These are phyloP conservation scores for Epinephelus lanceolatus DNA, from an alignment of 2,113 vertebrate species.

Conservation along the genomic window DNA sequence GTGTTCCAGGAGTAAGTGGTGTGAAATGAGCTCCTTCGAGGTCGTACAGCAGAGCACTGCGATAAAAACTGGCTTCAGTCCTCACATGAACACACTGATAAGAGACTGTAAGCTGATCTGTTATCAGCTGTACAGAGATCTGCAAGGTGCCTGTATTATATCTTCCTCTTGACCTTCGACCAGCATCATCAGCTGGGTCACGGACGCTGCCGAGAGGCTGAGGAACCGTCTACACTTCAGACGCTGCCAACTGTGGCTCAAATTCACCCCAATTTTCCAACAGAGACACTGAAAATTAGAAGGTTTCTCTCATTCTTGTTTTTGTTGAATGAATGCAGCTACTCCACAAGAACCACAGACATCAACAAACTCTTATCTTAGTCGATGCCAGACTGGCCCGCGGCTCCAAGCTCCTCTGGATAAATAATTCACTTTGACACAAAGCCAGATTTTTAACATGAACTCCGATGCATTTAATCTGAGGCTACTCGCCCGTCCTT, in stretches of 20 bases:
- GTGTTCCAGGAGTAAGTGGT: background rate
- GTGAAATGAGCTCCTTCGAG: conserved; percentile 1
- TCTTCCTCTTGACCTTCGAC: background rate
- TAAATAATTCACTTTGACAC: conserved; percentile 62
- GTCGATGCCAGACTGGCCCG: conserved; percentile 71
- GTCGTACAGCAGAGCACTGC: background rate
- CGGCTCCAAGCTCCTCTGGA: conserved; percentile 51
- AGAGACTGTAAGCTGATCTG: background rate
- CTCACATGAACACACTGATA: background rate
- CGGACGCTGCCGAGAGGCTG: background rate
- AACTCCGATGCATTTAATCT: conserved; percentile 21
- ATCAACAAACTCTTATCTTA: conserved; percentile 76
- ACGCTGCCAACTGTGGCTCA: conserved; percentile 1
- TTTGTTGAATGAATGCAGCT: conserved; percentile 57
- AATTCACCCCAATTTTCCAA: conserved; percentile 45
- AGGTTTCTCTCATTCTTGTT: background rate
- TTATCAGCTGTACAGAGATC: background rate
- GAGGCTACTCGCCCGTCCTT: background rate
- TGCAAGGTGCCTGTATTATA: background rate
- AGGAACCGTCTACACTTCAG: conserved; percentile 13
- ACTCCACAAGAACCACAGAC: conserved; percentile 72
- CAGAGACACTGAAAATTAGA: conserved; percentile 52
- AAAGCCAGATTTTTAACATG: conserved; percentile 48
- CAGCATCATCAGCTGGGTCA: background rate
- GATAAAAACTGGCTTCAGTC: conserved; percentile 1